phyloP scores from a whole-genome alignment of 2,113 vertebrate species.

The Epinephelus cyanopodus region DNA sequence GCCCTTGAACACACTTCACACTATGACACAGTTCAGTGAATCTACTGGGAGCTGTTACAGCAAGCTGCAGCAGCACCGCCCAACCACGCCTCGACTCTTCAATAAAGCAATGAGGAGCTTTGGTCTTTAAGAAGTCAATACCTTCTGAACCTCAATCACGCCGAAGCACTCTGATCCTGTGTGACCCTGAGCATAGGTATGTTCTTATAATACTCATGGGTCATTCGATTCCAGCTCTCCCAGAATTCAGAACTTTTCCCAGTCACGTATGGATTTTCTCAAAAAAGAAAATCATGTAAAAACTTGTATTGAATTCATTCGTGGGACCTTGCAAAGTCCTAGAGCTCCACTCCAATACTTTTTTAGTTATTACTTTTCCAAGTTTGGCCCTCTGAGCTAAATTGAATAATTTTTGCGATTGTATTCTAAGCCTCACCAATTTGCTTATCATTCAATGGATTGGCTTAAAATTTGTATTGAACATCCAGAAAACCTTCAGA shows the following conservation, averaged over 20 bases:
- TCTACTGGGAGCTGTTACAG: slow-evolving; percentile 57
- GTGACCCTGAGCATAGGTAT: slow-evolving; percentile 43
- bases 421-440: background rate
- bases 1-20: slow-evolving; percentile 78
- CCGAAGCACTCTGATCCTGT: slow-evolving; percentile 17
- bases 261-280: no score
- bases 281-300: no score
- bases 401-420: no score
- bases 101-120: slow-evolving; percentile 16
- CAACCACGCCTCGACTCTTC: slow-evolving; percentile 37
- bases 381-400: background rate
- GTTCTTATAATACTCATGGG: slow-evolving; percentile 6
- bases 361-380: background rate
- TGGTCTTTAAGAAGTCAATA: slow-evolving; percentile 40
- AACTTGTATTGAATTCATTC: no score
- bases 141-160: slow-evolving; percentile 7
- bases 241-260: no score
- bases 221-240: no score
- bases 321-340: background rate
- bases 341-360: background rate
- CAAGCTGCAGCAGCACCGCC: slow-evolving; percentile 12
- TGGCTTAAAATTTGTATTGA: background rate
- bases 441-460: background rate
- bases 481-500: background rate
- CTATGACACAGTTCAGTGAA: slow-evolving; percentile 51